Conservation (phyloP, 2,113 vertebrate species). For the Herpailurus yagouaroundi region DNA sequence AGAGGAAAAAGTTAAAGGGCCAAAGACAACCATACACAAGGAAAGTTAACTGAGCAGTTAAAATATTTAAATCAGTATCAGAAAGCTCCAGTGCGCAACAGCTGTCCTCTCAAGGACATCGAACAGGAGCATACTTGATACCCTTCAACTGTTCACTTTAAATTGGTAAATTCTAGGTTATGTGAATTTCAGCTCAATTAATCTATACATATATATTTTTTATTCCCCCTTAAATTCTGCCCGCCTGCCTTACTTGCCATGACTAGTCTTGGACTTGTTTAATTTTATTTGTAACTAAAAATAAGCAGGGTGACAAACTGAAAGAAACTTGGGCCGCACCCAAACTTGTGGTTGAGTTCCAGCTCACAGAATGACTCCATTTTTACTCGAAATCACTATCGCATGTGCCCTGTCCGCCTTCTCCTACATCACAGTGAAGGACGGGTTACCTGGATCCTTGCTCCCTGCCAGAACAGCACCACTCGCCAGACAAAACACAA, state of each 20-base stretch:
- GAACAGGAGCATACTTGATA: not conserved
- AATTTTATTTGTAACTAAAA: conserved; percentile 40
- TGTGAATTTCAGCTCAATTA: not conserved
- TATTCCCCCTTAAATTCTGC: not conserved
- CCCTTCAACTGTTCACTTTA: not conserved
- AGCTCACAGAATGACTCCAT: conserved; percentile 30
- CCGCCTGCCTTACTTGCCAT: not conserved
- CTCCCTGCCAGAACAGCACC: not conserved
- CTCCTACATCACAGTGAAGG: not conserved
- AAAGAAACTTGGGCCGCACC: not conserved
- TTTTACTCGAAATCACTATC: not conserved
- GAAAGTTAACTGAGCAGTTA: conserved; percentile 1
- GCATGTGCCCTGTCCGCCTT: not conserved
- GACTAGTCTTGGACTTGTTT: not conserved
- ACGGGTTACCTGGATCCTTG: not conserved
- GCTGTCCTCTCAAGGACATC: not conserved
- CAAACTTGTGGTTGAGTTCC: not conserved
- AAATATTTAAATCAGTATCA: conserved; percentile 42
- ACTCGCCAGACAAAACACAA: not conserved
- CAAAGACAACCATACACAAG: not conserved
- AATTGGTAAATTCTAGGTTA: not conserved
- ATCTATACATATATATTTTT: not conserved
- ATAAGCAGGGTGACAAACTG: not conserved
- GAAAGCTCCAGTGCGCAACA: not conserved
- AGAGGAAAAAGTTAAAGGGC: not conserved